Evolutionary conservation across 2,113 vertebrate species (phyloP).

Genomic region (Cyanistes caeruleus): DNA sequence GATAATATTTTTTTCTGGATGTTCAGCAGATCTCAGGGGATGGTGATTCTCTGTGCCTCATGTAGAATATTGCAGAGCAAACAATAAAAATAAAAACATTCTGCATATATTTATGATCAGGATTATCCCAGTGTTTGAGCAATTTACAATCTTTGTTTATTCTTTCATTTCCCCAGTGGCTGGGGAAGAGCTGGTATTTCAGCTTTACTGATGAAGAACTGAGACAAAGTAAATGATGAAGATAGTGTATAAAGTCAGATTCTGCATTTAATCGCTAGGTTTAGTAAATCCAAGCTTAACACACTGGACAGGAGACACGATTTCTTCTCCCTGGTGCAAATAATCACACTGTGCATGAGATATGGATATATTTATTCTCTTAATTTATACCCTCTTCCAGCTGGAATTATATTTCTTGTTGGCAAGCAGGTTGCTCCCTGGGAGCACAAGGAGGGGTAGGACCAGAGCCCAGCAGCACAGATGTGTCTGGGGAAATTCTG

Average conservation of each 20-base stretch:
- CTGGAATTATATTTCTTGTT: not conserved
- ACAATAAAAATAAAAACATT: slow-evolving; percentile 54
- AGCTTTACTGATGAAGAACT: not conserved
- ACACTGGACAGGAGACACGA: not conserved
- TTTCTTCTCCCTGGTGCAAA: not conserved
- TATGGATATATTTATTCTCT: not conserved
- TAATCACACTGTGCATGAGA: not conserved
- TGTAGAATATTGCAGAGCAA: slow-evolving; percentile 2
- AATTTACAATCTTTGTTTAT: slow-evolving; percentile 49
- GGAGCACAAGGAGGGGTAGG: not conserved
- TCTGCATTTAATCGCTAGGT: not conserved
- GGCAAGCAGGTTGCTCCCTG: not conserved
- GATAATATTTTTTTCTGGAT: not conserved
- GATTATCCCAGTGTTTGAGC: slow-evolving; percentile 45
- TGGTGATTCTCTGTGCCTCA: not conserved
- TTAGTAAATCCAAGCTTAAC: not conserved
- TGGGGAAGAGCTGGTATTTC: not conserved
- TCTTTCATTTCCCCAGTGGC: slow-evolving; percentile 36
- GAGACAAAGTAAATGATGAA: not conserved
- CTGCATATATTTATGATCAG: slow-evolving; percentile 53
- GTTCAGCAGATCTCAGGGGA: not conserved
- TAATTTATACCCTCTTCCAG: not conserved
- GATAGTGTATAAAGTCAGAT: not conserved
- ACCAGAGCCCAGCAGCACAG: not conserved
- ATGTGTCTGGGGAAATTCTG: not conserved